Percentiles rank a stretch among this genome's conserved stretches.
phyloP scores from a whole-genome alignment of 2,797 vertebrate genomes.

The Ctenosaura bakeri region DNA sequence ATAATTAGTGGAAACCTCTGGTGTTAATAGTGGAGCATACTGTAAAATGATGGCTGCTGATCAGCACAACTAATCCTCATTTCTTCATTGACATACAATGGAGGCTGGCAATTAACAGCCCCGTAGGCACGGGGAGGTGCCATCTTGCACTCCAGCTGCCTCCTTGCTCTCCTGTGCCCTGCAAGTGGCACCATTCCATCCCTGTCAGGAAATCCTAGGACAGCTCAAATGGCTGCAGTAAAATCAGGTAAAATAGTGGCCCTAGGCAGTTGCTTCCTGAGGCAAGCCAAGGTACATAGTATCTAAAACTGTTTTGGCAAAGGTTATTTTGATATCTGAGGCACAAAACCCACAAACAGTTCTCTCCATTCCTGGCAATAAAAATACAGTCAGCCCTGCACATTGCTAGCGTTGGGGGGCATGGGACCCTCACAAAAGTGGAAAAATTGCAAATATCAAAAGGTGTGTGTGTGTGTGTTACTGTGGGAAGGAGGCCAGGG shows the following conservation, averaged over 20 bases:
- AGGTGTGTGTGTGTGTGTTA: no score
- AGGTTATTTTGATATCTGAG: background rate
- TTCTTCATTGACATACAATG: background rate
- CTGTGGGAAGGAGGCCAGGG: no score
- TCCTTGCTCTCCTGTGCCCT: background rate
- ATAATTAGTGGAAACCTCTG: slow-evolving; percentile 8
- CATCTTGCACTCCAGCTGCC: background rate
- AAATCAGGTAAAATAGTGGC: background rate
- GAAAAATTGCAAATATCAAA: no score
- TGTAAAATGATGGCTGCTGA: background rate
- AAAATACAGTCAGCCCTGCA: no score
- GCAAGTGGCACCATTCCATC: no score
- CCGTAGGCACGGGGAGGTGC: background rate
- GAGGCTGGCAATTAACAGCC: background rate
- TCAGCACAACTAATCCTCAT: background rate
- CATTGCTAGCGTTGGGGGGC: no score
- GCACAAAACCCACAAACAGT: background rate
- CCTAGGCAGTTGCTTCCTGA: no score
- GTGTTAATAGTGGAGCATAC: slow-evolving; percentile 6
- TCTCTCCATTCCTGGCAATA: no score
- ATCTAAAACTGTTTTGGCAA: background rate
- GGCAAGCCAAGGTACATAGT: no score
- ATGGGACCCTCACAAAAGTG: no score
- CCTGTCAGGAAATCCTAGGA: background rate
- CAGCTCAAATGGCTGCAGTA: background rate